A percentile compares a stretch with the other conserved stretches of the same genome.
phyloP scores from a whole-genome alignment of 2,888 invertebrate genomes.

The Stomorhina lunata region DNA sequence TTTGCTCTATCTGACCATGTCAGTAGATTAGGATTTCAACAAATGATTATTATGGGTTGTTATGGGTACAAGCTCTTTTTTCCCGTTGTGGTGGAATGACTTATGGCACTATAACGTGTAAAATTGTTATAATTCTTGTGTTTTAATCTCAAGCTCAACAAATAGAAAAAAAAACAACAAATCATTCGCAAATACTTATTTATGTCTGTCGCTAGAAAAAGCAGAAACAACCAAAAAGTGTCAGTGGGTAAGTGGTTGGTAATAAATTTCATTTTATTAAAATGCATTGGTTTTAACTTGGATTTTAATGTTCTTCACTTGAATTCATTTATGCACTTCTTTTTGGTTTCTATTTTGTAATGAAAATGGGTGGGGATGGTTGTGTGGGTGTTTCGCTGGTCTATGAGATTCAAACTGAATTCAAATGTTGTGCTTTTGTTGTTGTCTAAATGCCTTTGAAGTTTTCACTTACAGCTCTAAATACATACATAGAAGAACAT shows the following conservation, averaged over 20 bases:
- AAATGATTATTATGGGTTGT: constrained; percentile 58
- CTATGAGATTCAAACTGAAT: constrained; percentile 9
- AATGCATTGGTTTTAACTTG: constrained; percentile 56
- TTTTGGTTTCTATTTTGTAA: constrained; percentile 42
- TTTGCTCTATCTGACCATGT: constrained; percentile 55
- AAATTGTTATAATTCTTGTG: constrained; percentile 77
- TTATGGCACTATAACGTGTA: constrained; percentile 78
- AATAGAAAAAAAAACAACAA: constrained; percentile 16
- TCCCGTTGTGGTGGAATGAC: constrained; percentile 70
- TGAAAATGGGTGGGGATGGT: neutral
- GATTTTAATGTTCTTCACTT: constrained; percentile 32
- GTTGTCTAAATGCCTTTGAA: constrained; percentile 23
- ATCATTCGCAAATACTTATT: constrained; percentile 11
- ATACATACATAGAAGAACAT: neutral
- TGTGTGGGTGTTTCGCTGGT: constrained; percentile 19
- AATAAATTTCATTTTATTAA: constrained; percentile 70
- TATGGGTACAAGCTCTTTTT: constrained; percentile 45
- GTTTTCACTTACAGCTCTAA: too few species aligned
- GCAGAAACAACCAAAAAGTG: neutral
- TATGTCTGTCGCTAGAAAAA: too few species aligned
- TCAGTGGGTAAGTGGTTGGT: constrained; percentile 45
- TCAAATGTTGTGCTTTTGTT: constrained; percentile 3
- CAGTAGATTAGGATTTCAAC: constrained; percentile 44
- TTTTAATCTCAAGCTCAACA: constrained; percentile 66
- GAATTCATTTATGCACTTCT: constrained; percentile 36